Evolutionary conservation across 2,797 vertebrate species (phyloP), one percentile per base, ranked within the genome.

Genomic region (Remorina albescens): DNA sequence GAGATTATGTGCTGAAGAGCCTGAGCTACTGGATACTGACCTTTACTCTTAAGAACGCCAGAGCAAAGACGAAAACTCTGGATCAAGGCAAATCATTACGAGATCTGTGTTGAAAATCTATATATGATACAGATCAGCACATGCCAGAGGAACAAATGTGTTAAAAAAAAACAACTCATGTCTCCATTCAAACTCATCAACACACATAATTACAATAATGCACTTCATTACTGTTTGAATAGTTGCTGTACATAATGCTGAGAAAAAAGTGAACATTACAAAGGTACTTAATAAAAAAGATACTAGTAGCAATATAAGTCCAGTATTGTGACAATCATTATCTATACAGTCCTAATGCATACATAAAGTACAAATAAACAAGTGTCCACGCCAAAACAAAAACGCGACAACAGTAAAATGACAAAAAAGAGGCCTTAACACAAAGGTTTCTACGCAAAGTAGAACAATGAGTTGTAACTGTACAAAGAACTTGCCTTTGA

Each of bases 181-280:
- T 87, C 60, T 82, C 72, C 77, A 70, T 85, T 89, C 87, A 84
- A 91, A 87, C 80, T 84, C 84, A 83, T 87, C 78, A 82, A 86
- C 78, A 84, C 75, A 87, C 78, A 73, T 76, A 79, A 85, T 88
- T 83, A 92, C 86, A 91, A 83, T 92, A 93, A 93, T 92, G 93
- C 94, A 93, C 90, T 94, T 94, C 80, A 90, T 88, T 80, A 90
- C 84, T 62, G 79, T 84, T 77, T 76, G 88, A 91, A 81, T 89
- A 81, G 81, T 74, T 87, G 88, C 92, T 92, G 87, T 93, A 93
- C 89, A 91, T 84, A 89, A 93, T 82, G 88, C 87, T 91, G 86
- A 92, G 81, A 83, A 85, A 77, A 85, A 77, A 69, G 78, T 78
- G 81, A 86, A 86, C 67, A 76, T 90, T 93, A 91, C 78, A 92